Evolutionary conservation across 2,113 vertebrate genomes (phyloP), one percentile per base, ranked within the genome.

Genomic region (Tragelaphus strepsiceros): DNA sequence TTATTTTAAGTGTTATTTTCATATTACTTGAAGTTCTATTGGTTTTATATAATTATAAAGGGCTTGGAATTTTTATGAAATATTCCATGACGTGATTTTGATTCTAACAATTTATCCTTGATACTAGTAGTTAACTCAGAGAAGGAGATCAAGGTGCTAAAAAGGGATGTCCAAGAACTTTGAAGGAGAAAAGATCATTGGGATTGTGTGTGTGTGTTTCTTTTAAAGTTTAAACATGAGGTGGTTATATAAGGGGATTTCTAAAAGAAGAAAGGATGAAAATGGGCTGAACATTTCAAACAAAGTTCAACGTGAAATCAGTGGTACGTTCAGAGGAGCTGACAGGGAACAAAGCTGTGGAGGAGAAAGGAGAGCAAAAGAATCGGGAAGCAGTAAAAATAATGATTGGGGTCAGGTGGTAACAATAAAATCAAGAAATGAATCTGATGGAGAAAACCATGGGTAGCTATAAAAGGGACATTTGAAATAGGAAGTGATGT

Each of bases 401-500:
- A 96, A 93, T 96, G 82, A 94, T 64, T 56, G 35, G 56, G 82
- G 93, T 97, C 96, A 97, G 89, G 32, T 46, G 49, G 35, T 94
- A 89, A 84, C 51, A 62, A 35, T 94, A 90, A 94, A 92, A 88
- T 96, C 78, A 86, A 96, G 81, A 94, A 97, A 54, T 93, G 78
- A 94, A 89, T 91, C n/a, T 58, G 30, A 74, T 74, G 56, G 96
- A 89, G 95, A 97, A 90, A 95, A 58, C 24, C 88, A 80, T 2
- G 6, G 88, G 81, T 53, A 97, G 61, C 95, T 94, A 82, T 94
- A 94, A 96, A 97, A 97, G 88, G 62, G 64, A 15, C 56, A 91
- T 96, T 93, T 94, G 86, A 97, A 97, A 94, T 58, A 95, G 95
- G 95, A 97, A 98, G 89, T 98, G 97, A 98, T 97, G 96, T 87